Evolutionary conservation across 2,113 vertebrate species (phyloP), one percentile per base, ranked within the genome.

Genomic region (Vulpes ferrilata): DNA sequence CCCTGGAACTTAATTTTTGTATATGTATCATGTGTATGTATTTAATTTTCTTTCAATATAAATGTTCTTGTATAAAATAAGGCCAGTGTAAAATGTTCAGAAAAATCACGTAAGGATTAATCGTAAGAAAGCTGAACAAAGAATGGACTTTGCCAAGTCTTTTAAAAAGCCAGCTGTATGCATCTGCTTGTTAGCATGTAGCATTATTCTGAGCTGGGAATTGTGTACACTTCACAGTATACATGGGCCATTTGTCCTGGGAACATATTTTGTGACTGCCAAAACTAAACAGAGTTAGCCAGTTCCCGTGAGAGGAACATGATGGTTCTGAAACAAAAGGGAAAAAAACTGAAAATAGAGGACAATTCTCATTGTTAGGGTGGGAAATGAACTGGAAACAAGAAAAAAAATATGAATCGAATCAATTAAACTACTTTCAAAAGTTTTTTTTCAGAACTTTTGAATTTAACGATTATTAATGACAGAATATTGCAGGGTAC

Each of bases 101-200:
- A n/a, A 96, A 96, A 92, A 53, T 38, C 65, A 35, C 83, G 17
- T 30, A 83, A 74, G 96, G 83, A 92, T 98, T 94, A 88, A 85
- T 60, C 1, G 25, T 73, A 86, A 82, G 89, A 82, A 79, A 95
- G 67, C 57, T n/a, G 62, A 97, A 96, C 90, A 95, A 93, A 96
- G 94, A 81, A 19, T 65, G 20, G 80, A 76, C 16, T 83, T 96
- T 91, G 97, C 95, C 96, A 92, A 93, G 62, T 67, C 69, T 90
- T 89, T 85, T 65, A 73, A 85, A 84, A 90, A 94, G 62, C 93
- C 98, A 98, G 98, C 97, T 98, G 97, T 89, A 1, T 71, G 35
- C 93, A 97, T 97, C 98, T 98, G 97, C 79, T 96, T 64, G 76
- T 93, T 76, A 95, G 93, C 67, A 25, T 87, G 89, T 43, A 71